Conservation (phyloP, 2,113 vertebrate genomes). For the Raphicerus campestris region DNA sequence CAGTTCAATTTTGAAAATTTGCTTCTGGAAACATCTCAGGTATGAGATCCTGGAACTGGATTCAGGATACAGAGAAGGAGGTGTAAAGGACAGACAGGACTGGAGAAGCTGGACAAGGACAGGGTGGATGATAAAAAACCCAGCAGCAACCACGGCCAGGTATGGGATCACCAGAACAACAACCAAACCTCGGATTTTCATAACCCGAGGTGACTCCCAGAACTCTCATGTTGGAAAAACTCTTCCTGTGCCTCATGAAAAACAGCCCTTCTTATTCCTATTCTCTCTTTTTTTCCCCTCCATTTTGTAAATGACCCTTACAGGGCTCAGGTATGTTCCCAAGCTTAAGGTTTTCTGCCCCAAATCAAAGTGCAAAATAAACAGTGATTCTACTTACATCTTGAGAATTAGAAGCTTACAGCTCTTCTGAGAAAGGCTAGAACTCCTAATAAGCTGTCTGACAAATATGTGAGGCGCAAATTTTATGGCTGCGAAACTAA, state of each 20-base stretch:
- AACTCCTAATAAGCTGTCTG: conserved; percentile 57
- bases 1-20: conserved; percentile 36
- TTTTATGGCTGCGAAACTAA: conserved; percentile 46
- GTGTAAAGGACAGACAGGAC: neutral
- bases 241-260: neutral
- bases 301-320: neutral
- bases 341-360: conserved; percentile 25
- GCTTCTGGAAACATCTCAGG: neutral
- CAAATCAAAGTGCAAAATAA: conserved; percentile 33
- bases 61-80: neutral
- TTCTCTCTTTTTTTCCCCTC: neutral
- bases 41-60: neutral
- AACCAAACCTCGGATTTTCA: neutral
- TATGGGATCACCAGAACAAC: neutral
- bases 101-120: neutral
- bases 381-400: conserved; percentile 1
- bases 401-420: conserved; percentile 9
- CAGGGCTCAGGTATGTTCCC: neutral
- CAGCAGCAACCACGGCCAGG: accelerated
- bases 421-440: conserved; percentile 19
- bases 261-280: neutral
- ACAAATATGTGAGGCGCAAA: conserved; percentile 50
- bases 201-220: neutral
- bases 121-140: neutral
- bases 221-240: neutral